Evolutionary conservation across 2,888 invertebrate species (phyloP), one percentile per base, ranked within the genome.

Genomic region (Rhagonycha lutea): DNA sequence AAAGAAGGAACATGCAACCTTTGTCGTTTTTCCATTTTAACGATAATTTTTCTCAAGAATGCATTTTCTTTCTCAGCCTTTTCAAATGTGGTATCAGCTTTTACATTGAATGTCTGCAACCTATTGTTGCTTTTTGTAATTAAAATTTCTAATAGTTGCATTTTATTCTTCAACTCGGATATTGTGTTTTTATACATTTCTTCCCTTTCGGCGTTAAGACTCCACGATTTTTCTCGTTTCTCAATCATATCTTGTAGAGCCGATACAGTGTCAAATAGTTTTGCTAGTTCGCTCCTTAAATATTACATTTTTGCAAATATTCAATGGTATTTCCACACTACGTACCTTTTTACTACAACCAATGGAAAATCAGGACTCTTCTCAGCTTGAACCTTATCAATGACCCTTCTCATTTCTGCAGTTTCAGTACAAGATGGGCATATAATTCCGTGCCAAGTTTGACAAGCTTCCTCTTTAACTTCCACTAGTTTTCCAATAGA

Each of bases 381-480:
- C 12, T 68, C 24, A 29, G n/a, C 72, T 72, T 69, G 14, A 69
- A n/a, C 14, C 29, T 47, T 47, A 47, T 47, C 47, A 23, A 47
- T 24, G 12, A 26, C 14, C 28, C 61, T 74, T 60, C 14, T 70
- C 47, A 61, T 14, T 72, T 72, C 75, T 10, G 72, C 69, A 60
- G 72, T 73, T 69, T 72, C 63, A 24, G 29, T 60, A 61, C 75
- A 75, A 10, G 75, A 47, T 24, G n/a, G 24, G 29, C 75, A 75
- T 23, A 75, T 18, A 61, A 71, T 71, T 61, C 69, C 65, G 5
- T 72, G 32, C 83, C 83, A 83, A 12, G 86, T 86, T 80, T 86
- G 86, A 18, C 82, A 75, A 10, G 81, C 78, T 74, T 82, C 84
- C 76, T 86, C 86, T 29, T 81, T 77, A 69, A 86, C 83, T 80